These are phyloP conservation scores for Aphaenogaster rudis DNA, from an alignment of 1,140 invertebrate species.

Conservation along the genomic window DNA sequence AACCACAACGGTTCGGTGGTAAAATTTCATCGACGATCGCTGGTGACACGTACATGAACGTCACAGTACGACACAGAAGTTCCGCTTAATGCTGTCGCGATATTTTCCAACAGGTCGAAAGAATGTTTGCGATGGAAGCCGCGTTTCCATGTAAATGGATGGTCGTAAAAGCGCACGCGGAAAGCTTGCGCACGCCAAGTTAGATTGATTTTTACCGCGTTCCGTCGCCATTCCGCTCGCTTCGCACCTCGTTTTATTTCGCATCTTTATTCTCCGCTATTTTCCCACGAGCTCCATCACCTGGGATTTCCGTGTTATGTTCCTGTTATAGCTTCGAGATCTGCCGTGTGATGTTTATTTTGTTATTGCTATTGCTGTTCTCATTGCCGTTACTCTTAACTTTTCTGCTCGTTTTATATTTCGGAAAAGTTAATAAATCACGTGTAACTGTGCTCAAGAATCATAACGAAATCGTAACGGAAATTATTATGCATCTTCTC, in stretches of 20 bases:
- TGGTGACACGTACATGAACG: neutral
- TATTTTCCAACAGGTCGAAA: neutral
- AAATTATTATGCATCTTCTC: neutral
- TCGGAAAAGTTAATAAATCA: neutral
- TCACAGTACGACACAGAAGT: neutral
- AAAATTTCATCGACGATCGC: slow-evolving; percentile 22
- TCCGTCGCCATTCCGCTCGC: neutral
- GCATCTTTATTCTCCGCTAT: slow-evolving; percentile 15
- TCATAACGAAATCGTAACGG: neutral
- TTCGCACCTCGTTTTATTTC: neutral
- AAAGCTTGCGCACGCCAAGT: slow-evolving; percentile 28
- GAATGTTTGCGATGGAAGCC: neutral
- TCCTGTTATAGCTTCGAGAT: neutral
- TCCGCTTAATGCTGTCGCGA: neutral
- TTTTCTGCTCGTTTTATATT: neutral
- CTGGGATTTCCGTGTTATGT: slow-evolving; percentile 10
- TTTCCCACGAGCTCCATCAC: neutral
- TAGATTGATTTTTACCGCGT: slow-evolving; percentile 51
- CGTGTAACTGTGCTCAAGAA: neutral
- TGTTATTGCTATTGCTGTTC: neutral
- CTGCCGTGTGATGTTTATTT: neutral
- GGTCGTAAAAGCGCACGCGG: slow-evolving; percentile 33
- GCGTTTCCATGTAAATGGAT: slow-evolving; percentile 43
- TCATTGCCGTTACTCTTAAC: neutral
- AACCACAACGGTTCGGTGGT: neutral